These are phyloP conservation scores for Alexandromys fortis DNA, from an alignment of 2,113 vertebrate genomes.

Conservation along the genomic window DNA sequence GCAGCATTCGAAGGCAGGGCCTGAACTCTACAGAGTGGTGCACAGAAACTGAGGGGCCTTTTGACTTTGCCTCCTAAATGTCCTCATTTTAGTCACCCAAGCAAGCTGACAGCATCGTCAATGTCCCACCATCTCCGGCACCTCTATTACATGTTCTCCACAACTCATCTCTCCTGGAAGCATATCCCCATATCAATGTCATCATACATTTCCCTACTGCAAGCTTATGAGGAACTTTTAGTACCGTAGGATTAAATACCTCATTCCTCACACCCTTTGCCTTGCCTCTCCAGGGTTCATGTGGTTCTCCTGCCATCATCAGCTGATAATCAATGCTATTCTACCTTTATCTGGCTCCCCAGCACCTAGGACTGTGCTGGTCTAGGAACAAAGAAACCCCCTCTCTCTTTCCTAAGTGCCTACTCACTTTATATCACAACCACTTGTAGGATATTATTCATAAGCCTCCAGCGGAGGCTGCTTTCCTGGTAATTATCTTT, in stretches of 20 bases:
- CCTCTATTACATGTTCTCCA: background rate
- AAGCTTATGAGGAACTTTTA: background rate
- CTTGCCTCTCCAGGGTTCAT: background rate
- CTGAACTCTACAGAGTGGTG: background rate
- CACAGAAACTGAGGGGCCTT: background rate
- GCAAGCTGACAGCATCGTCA: background rate
- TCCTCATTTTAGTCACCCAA: background rate
- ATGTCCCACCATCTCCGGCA: rapidly evolving
- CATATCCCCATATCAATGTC: background rate
- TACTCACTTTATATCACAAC: background rate
- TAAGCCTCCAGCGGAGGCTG: background rate
- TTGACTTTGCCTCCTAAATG: background rate
- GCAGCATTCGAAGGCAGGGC: background rate
- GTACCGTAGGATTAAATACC: background rate
- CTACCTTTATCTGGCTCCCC: too few relatives aligned
- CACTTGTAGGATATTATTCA: background rate
- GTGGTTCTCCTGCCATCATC: background rate
- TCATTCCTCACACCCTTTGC: background rate
- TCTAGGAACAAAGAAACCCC: background rate
- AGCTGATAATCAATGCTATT: background rate
- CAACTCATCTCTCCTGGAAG: background rate
- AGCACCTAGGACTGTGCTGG: background rate
- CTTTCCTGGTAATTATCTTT: background rate
- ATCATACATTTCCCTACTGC: background rate
- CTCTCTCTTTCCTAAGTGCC: background rate